phyloP scores from a whole-genome alignment of 2,888 invertebrate genomes.

The Liposcelis brunnea region DNA sequence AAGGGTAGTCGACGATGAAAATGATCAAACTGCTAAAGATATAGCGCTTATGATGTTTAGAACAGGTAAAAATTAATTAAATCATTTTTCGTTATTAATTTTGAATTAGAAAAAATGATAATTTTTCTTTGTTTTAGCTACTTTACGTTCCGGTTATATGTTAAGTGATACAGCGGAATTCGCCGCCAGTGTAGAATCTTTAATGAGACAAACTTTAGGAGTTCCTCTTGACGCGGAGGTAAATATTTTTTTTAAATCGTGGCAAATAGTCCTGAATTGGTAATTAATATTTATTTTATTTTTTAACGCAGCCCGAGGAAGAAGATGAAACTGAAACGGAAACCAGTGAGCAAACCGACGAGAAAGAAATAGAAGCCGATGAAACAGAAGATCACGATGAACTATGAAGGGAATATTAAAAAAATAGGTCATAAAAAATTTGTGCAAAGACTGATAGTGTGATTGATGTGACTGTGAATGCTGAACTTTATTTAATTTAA shows the following conservation, averaged over 20 bases:
- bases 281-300: neutral
- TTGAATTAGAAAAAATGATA: neutral
- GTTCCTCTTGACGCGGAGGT: slow-evolving; percentile 51
- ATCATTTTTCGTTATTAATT: neutral
- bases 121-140: slow-evolving; percentile 37
- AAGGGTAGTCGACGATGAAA: slow-evolving; percentile 58
- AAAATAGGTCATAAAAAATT: no score
- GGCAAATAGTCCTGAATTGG: neutral
- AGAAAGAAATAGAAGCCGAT: neutral
- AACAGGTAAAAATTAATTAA: slow-evolving; percentile 31
- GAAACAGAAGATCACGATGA: slow-evolving; percentile 18
- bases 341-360: slow-evolving; percentile 1
- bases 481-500: no score
- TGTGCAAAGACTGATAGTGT: no score
- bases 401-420: slow-evolving; percentile 14
- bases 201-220: slow-evolving; percentile 69
- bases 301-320: slow-evolving; percentile 15
- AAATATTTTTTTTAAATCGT: neutral
- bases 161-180: slow-evolving; percentile 72
- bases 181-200: slow-evolving; percentile 74
- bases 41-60: slow-evolving; percentile 81
- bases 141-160: slow-evolving; percentile 85
- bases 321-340: slow-evolving; percentile 15
- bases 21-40: slow-evolving; percentile 59
- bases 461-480: no score